These are phyloP conservation scores for Dolichallabes microphthalmus DNA, from an alignment of 2,113 vertebrate species.

Conservation along the genomic window DNA sequence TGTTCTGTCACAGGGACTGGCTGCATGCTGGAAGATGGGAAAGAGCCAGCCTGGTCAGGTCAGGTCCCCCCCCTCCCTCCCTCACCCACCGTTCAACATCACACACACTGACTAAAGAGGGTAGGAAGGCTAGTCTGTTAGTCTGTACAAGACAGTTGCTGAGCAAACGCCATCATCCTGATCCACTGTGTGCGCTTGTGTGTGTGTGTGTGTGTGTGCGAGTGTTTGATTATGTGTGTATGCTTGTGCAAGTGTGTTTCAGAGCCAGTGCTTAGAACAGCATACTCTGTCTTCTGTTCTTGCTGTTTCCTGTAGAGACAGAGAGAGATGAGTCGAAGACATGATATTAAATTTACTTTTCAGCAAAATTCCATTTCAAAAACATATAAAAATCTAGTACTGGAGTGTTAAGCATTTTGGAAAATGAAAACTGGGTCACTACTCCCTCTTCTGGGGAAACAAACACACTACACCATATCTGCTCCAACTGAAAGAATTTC, in stretches of 20 bases:
- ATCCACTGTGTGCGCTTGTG: slow-evolving; percentile 29
- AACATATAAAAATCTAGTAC: neutral
- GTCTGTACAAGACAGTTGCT: slow-evolving; percentile 39
- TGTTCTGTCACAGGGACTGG: slow-evolving; percentile 40
- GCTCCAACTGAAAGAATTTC: neutral
- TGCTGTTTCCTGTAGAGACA: slow-evolving; percentile 80
- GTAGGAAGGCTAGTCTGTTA: slow-evolving; percentile 31
- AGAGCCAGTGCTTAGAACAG: slow-evolving; percentile 80
- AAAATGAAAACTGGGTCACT: neutral
- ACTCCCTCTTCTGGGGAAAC: slow-evolving; percentile 26
- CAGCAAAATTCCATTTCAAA: neutral
- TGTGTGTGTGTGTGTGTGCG: neutral
- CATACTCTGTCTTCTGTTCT: slow-evolving; percentile 99
- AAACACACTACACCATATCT: neutral
- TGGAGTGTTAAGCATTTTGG: neutral
- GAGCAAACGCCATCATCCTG: slow-evolving; percentile 34
- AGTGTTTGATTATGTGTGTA: neutral
- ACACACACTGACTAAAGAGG: slow-evolving; percentile 3
- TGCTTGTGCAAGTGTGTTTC: slow-evolving; percentile 32
- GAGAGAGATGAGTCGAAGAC: neutral
- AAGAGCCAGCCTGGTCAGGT: slow-evolving; percentile 37
- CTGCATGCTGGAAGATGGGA: slow-evolving; percentile 47
- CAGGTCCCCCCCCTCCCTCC: slow-evolving; percentile 12
- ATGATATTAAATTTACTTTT: neutral
- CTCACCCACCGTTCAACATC: slow-evolving; percentile 14